Conservation (phyloP, 2,797 vertebrate genomes). For the Chrysocyon brachyurus region DNA sequence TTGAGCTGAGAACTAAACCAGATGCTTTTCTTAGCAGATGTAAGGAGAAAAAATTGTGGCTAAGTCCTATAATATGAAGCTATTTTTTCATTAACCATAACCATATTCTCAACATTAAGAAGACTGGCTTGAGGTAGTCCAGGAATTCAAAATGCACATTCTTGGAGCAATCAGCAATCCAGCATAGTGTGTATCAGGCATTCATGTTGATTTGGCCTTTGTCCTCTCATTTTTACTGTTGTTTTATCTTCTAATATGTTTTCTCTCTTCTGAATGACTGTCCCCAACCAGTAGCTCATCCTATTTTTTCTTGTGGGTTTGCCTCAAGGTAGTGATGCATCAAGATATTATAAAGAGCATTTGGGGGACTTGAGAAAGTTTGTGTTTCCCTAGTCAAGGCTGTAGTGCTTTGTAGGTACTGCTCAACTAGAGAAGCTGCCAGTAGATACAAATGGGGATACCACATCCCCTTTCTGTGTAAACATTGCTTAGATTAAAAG, state of each 20-base stretch:
- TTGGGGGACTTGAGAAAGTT: background rate
- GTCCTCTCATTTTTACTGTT: background rate
- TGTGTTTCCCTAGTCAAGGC: background rate
- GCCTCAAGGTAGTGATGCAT: background rate
- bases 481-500: background rate
- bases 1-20: constrained; percentile 11
- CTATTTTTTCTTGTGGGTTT: background rate
- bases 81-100: background rate
- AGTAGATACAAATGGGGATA: background rate
- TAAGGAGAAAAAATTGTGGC: background rate
- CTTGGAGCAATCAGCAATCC: background rate
- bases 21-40: background rate
- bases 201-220: background rate
- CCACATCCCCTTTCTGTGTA: too few species aligned
- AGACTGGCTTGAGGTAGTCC: background rate
- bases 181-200: too few species aligned
- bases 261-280: background rate
- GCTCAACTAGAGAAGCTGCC: background rate
- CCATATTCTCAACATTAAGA: background rate
- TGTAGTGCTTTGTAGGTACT: background rate
- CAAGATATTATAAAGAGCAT: background rate
- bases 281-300: background rate
- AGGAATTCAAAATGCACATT: background rate
- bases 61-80: background rate
- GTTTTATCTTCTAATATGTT: background rate